phyloP scores from a whole-genome alignment of 2,888 invertebrate species.

The Bimastos eiseni region DNA sequence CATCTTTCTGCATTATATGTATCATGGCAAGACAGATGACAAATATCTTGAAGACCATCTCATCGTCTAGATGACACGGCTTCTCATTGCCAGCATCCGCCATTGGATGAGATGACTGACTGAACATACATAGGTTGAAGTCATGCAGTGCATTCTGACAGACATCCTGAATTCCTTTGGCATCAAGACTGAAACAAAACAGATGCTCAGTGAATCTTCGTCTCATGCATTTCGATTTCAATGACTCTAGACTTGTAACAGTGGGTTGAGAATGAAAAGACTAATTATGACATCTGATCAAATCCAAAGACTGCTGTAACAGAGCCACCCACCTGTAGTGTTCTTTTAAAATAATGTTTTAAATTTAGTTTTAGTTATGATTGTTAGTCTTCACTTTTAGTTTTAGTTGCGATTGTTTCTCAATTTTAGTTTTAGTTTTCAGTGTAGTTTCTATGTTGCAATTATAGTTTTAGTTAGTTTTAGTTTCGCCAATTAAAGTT shows the following conservation, averaged over 20 bases:
- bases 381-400: too few relatives aligned
- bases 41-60: slow-evolving; percentile 80
- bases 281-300: slow-evolving; percentile 14
- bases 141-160: slow-evolving; percentile 68
- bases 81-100: slow-evolving; percentile 64
- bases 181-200: slow-evolving; percentile 51
- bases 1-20: slow-evolving; percentile 71
- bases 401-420: too few relatives aligned
- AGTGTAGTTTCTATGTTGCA: too few relatives aligned
- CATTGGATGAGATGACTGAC: slow-evolving; percentile 62
- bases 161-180: slow-evolving; percentile 54
- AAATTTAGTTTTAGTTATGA: too few relatives aligned
- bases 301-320: neutral
- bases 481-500: too few relatives aligned
- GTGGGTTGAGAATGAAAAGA: neutral
- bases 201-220: neutral
- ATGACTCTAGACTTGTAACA: neutral
- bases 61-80: slow-evolving; percentile 63
- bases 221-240: neutral
- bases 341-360: too few relatives aligned
- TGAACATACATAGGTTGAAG: slow-evolving; percentile 73
- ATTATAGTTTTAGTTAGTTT: too few relatives aligned
- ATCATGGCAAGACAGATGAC: slow-evolving; percentile 81
- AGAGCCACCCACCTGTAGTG: neutral
- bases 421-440: too few relatives aligned